A percentile compares a stretch with the other conserved stretches of the same genome.
These are phyloP conservation scores for Solen grandis DNA, from an alignment of 1,140 invertebrate species.

Conservation along the genomic window DNA sequence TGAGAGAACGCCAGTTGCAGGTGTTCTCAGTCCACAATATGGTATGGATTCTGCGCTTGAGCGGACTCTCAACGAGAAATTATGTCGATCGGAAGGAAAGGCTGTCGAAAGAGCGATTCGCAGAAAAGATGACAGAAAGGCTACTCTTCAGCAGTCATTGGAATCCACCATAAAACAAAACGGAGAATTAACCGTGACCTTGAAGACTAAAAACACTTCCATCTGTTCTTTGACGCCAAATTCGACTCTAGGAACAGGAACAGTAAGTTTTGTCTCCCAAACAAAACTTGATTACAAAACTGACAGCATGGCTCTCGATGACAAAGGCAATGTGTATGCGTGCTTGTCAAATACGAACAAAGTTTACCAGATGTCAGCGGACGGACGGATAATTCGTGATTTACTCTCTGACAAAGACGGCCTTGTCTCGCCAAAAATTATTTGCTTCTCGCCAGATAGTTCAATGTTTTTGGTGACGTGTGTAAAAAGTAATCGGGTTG, in stretches of 20 bases:
- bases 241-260: conserved; percentile 37
- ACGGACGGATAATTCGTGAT: conserved; percentile 37
- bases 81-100: conserved; percentile 12
- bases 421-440: conserved; percentile 30
- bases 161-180: not conserved
- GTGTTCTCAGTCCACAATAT: conserved; percentile 13
- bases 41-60: conserved; percentile 21
- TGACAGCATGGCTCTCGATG: conserved; percentile 36
- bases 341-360: conserved; percentile 36
- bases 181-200: not conserved
- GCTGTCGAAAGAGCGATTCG: conserved; percentile 27
- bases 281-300: conserved; percentile 39
- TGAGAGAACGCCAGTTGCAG: conserved; percentile 28
- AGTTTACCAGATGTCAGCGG: conserved; percentile 52
- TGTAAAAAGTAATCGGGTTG: conserved; percentile 35
- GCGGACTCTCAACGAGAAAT: conserved; percentile 15
- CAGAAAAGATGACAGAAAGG: conserved; percentile 24
- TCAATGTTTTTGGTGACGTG: conserved; percentile 40
- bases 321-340: conserved; percentile 26
- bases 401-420: conserved; percentile 43
- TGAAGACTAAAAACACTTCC: not conserved
- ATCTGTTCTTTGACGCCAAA: conserved; percentile 26
- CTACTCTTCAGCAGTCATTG: not conserved
- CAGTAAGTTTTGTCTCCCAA: conserved; percentile 5
- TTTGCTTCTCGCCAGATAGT: conserved; percentile 32